These are phyloP conservation scores for Thaleichthys pacificus DNA, from an alignment of 2,797 vertebrate genomes.

Conservation along the genomic window DNA sequence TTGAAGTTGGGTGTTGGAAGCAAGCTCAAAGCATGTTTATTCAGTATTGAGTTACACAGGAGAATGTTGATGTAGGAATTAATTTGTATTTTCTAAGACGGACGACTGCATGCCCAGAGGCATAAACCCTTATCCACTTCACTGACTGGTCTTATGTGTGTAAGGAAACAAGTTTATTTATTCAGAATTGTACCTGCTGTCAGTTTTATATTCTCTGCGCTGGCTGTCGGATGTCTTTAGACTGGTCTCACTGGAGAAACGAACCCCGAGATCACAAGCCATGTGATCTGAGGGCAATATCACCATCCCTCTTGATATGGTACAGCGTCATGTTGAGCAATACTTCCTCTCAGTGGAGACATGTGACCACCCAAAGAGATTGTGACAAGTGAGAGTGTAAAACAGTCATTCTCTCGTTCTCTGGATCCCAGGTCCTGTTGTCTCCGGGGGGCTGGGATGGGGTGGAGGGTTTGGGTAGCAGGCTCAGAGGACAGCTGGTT, in stretches of 20 bases:
- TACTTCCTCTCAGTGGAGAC: background rate
- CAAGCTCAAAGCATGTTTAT: background rate
- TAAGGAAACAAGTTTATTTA: constrained; percentile 30
- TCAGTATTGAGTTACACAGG: constrained; percentile 16
- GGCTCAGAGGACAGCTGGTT: no score
- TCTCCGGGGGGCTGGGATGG: background rate
- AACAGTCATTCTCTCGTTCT: constrained; percentile 3
- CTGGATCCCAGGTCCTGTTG: background rate
- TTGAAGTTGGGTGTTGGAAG: constrained; percentile 15
- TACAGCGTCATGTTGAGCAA: constrained; percentile 5
- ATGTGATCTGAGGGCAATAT: constrained; percentile 3
- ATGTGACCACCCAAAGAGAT: background rate
- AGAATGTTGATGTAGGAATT: constrained; percentile 37
- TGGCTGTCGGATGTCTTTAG: constrained; percentile 24
- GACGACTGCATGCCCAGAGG: constrained; percentile 4
- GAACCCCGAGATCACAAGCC: constrained; percentile 34
- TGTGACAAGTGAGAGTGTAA: background rate
- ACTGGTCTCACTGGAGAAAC: constrained; percentile 1
- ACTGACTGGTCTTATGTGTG: background rate
- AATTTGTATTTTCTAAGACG: constrained; percentile 35
- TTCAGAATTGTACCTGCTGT: constrained; percentile 34
- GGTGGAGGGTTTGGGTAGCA: background rate
- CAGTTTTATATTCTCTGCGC: constrained; percentile 19
- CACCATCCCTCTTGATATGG: background rate
- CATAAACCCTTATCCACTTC: background rate